Conservation (phyloP, 2,888 invertebrate genomes). For the Galeopsomyia nigrocyanea region DNA sequence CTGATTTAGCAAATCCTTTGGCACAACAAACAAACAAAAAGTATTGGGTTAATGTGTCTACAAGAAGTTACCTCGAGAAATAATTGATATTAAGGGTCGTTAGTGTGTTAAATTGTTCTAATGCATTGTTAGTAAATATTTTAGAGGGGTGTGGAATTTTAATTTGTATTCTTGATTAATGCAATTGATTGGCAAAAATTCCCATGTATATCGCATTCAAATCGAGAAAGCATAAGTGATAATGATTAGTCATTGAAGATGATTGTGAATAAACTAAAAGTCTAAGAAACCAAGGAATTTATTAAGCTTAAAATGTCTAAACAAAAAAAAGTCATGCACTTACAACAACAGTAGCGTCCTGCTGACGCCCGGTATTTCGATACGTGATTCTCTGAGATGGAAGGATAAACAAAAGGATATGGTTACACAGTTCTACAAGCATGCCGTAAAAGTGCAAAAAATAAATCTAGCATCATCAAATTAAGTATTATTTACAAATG, state of each 20-base stretch:
- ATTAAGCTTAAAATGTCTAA: slow-evolving; percentile 40
- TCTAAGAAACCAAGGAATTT: neutral
- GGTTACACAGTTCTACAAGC: slow-evolving; percentile 33
- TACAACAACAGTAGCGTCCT: slow-evolving; percentile 59
- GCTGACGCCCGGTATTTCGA: slow-evolving; percentile 63
- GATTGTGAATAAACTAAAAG: neutral
- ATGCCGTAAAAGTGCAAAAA: slow-evolving; percentile 31
- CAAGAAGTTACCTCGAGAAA: neutral
- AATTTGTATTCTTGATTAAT: no score
- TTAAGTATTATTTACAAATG: slow-evolving; percentile 29
- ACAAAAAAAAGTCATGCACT: slow-evolving; percentile 62
- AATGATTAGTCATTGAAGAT: neutral
- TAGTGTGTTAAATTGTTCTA: neutral
- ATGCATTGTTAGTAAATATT: neutral
- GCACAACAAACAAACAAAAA: slow-evolving; percentile 20
- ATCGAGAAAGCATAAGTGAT: neutral
- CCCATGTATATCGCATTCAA: neutral
- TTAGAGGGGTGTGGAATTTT: neutral
- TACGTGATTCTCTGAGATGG: slow-evolving; percentile 64
- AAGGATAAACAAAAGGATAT: slow-evolving; percentile 42
- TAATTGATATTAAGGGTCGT: neutral
- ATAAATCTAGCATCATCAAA: neutral
- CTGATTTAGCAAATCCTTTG: slow-evolving; percentile 52
- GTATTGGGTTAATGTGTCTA: slow-evolving; percentile 2
- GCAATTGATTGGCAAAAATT: neutral